These are phyloP conservation scores for Sialia sialis DNA, from an alignment of 2,113 vertebrate species.

Conservation along the genomic window DNA sequence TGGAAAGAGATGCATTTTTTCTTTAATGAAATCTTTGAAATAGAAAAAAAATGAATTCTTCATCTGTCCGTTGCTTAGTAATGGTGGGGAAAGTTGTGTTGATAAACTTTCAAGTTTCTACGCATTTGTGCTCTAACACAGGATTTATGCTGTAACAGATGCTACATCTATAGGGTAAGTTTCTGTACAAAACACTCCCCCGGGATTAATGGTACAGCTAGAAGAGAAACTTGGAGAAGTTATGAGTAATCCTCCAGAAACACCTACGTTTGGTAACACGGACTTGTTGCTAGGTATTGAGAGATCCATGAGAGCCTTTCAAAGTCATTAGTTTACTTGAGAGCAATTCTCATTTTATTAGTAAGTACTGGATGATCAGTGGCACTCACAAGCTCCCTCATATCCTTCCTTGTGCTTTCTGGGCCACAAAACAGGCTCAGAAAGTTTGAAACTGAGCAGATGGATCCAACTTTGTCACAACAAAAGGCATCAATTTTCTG, in stretches of 20 bases:
- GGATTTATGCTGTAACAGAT: not conserved
- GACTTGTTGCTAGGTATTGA: not conserved
- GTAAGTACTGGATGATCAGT: not conserved
- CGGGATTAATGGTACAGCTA: not conserved
- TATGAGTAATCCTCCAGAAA: not conserved
- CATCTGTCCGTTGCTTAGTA: not conserved
- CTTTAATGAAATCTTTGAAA: not conserved
- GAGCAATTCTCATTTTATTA: not conserved
- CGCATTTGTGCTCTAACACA: not conserved
- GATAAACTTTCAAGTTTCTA: not conserved
- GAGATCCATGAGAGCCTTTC: not conserved
- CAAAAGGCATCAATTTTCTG: not conserved
- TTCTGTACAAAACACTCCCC: not conserved
- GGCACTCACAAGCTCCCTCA: not conserved
- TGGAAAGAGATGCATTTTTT: not conserved
- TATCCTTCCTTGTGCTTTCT: not conserved
- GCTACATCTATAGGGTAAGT: not conserved
- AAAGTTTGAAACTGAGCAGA: not conserved
- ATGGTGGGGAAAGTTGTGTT: not conserved
- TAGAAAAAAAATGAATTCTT: not conserved
- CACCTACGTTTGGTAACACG: not conserved
- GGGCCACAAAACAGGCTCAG: not conserved
- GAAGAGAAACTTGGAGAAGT: not conserved
- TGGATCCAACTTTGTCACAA: not conserved
- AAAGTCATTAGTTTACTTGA: not conserved